Base-by-base conservation (phyloP, 2,797 vertebrate species). In the Tolypeutes matacus region DNA sequence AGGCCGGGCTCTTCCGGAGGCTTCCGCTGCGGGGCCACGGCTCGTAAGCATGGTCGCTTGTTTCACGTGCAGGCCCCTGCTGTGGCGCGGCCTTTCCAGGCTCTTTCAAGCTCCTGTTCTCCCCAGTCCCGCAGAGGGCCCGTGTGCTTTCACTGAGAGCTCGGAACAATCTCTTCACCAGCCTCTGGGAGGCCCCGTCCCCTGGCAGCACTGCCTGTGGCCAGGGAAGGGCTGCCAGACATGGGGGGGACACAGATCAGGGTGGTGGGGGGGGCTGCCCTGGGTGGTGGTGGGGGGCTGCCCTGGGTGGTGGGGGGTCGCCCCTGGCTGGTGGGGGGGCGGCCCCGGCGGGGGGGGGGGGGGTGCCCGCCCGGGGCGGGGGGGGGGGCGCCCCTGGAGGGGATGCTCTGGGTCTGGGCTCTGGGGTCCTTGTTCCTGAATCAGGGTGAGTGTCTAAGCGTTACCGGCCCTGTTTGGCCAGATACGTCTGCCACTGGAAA, bases 391-490 rank as follows among this genome's bases (percentile, higher is more conserved):
- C n/a, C 7, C 13, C 51, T 51, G 51, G 51, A 49, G 13, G 51
- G 51, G 51, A 3, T 51, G 13, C 15, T 5, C 46, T 42, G 76
- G 56, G 27, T 65, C 83, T 81, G 23, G 60, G 27, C 21, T 7
- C 18, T n/a, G 51, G 36, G 27, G 6, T 0, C 11, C 6, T 46
- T 0, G 2, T 27, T 46, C 27, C n/a, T n/a, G n/a, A n/a, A n/a
- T n/a, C n/a, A n/a, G n/a, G n/a, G n/a, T 86, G 84, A 77, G 91
- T 97, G 85, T 3, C 0, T 34, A 0, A 0, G 83, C 86, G 67
- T 91, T 94, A 42, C 84, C 96, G 95, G 78, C 89, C 96, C 93
- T 53, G 6, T 82, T 96, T 91, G 94, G 91, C 95, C 80, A 17
- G 23, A 84, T n/a, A 49, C 1, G 6, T 87, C 69, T 93, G 92